Evolutionary conservation across 2,113 vertebrate genomes (phyloP), one percentile per base, ranked within the genome.

Genomic region (Leptobrachium leishanense): DNA sequence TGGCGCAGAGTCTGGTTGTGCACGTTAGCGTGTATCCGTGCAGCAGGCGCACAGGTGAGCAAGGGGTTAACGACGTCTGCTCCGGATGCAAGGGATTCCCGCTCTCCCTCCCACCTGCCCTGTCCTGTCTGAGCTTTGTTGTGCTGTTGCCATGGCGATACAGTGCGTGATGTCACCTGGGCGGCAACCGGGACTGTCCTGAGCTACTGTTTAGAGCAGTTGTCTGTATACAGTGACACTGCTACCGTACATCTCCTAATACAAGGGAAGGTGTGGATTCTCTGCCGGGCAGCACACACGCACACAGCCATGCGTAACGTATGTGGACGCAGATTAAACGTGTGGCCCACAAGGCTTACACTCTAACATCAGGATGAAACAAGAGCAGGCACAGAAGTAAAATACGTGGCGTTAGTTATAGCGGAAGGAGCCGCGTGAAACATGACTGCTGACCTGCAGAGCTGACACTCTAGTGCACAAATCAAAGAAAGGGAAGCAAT

Each of bases 71-170:
- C 62, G 70, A 80, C 64, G 63, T 40, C 50, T 53, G 42, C 78
- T 80, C 71, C 78, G 71, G 78, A 80, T 80, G 43, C 62, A 64
- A 65, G 74, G 82, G 78, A 43, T 72, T 82, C 83, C 72, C 74
- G 65, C 15, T 15, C 43, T 9, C 15, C 11, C 41, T 64, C 12
- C 68, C 70, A 72, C 4, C 20, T 20, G 6, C 68, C 20, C 55
- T 42, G 10, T 41, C 67, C 70, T 73, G 70, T 67, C 70, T 79
- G 70, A 68, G 78, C 78, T 81, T 81, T 81, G 78, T 81, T 81
- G 44, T 81, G 10, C 20, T 46, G 78, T 81, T 43, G 71, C 72
- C 64, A 74, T 68, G 72, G 78, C 2, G 64, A 74, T 20, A 43
- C 43, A 46, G 53, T 68, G 63, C 43, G 43, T 81, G 78, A 74